phyloP scores from a whole-genome alignment of 2,113 vertebrate genomes.

The Caretta caretta region DNA sequence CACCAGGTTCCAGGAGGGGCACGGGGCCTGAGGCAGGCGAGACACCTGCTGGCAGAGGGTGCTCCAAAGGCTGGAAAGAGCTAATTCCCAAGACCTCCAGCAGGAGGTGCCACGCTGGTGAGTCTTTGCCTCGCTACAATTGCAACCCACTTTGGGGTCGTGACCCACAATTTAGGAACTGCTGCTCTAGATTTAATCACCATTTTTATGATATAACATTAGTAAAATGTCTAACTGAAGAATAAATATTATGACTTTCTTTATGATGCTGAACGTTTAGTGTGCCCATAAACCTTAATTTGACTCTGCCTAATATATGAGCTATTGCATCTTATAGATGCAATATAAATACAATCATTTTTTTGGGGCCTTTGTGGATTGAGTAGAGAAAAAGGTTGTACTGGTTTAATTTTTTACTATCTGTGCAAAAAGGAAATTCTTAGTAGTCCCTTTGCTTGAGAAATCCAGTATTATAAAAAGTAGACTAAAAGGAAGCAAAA shows the following conservation, averaged over 20 bases:
- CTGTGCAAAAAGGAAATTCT: background rate
- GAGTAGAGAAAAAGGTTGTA: background rate
- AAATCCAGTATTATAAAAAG: background rate
- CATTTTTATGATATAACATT: background rate
- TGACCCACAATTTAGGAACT: no score
- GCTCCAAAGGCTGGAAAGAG: no score
- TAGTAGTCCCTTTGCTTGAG: background rate
- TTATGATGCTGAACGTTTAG: background rate
- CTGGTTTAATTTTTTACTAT: background rate
- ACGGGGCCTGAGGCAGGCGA: no score
- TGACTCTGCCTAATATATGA: background rate
- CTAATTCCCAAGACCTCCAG: no score
- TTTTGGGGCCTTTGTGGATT: background rate
- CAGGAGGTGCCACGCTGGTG: no score
- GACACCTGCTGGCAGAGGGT: no score
- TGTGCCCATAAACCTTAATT: background rate
- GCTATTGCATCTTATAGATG: background rate
- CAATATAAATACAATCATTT: background rate
- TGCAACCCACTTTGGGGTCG: no score
- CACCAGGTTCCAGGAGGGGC: no score
- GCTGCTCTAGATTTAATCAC: background rate
- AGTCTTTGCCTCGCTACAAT: no score
- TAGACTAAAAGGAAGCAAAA: background rate
- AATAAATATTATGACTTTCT: background rate
- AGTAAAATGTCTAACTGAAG: conserved; percentile 7